Evolutionary conservation across 2,888 invertebrate genomes (phyloP), one percentile per base, ranked within the genome.

Genomic region (Autographa gamma): DNA sequence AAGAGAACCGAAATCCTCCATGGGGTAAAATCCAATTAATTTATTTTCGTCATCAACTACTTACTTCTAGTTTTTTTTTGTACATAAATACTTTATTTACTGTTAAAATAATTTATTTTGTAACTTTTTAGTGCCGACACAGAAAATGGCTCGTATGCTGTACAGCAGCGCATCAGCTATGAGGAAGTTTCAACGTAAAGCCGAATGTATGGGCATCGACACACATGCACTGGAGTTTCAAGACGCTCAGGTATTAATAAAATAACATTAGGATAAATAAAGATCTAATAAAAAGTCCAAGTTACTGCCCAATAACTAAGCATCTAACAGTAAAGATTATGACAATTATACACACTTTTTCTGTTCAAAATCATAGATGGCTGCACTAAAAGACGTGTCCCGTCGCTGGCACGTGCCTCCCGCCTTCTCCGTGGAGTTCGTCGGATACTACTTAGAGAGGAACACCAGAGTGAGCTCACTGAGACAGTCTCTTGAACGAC

Each of bases 401-500:
- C 98, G 98, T 83, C 99, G 99, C 83, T 99, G 99, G 98, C 98
- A 99, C 91, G 98, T 99, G 74, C 97, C 98, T 0, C 98, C 99
- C 0, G 98, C 99, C 0, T 98, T 99, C 89, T 98, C 98, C 61
- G 98, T 98, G 0, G 99, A 99, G 91, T 99, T 99, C 90, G 98
- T 99, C 63, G 98, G 98, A 0, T 99, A 99, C 91, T 99, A 98
- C 90, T 93, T 99, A 69, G 99, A 99, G 91, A 96, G 99, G 32
- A 98, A 98, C 89, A 96, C 97, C 6, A 96, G 99, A 16, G 97
- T 98, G 69, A 96, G 97, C 6, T 97, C 97, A 16, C 96, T 99
- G 94, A 97, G 98, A 82, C 96, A 97, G 32, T 97, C 98, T 41
- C 94, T 98, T 8, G 97, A 98, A 81, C 97, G 97, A 60, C 96